These are phyloP conservation scores for Ictidomys tridecemlineatus DNA, from an alignment of 2,113 vertebrate genomes.

Conservation along the genomic window DNA sequence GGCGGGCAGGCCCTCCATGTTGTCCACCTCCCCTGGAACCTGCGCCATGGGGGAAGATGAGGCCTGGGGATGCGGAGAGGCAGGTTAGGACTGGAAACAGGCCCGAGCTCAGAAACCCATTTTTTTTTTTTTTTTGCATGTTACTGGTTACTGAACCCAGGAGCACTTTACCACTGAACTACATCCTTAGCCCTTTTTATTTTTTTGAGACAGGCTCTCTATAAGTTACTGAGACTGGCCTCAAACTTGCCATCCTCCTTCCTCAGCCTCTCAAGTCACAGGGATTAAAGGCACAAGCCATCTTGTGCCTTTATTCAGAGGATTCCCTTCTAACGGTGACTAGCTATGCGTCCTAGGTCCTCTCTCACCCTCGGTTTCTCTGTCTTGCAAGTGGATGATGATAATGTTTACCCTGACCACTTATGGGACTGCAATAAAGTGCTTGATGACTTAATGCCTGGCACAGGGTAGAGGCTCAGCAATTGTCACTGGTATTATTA, in stretches of 20 bases:
- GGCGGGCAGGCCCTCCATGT: constrained; percentile 91
- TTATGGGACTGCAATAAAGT: neutral
- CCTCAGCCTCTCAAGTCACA: neutral
- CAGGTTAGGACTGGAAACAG: neutral
- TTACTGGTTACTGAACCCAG: neutral
- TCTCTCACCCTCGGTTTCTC: neutral
- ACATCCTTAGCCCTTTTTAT: neutral
- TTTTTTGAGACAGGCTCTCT: neutral
- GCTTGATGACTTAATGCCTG: neutral
- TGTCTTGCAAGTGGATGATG: neutral
- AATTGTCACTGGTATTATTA: neutral
- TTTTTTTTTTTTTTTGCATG: no score
- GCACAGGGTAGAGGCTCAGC: neutral
- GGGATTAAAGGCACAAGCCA: neutral
- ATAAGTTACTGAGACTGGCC: neutral
- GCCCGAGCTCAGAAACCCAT: neutral
- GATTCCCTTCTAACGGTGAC: neutral
- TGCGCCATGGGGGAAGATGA: constrained; percentile 89
- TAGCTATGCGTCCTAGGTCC: neutral
- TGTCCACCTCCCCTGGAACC: constrained; percentile 93
- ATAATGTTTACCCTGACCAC: neutral
- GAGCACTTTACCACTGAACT: neutral
- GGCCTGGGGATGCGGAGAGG: constrained; percentile 44
- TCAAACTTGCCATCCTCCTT: neutral
- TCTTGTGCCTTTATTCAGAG: neutral